These are phyloP conservation scores for Larimichthys crocea DNA, from an alignment of 2,113 vertebrate genomes.

Conservation along the genomic window DNA sequence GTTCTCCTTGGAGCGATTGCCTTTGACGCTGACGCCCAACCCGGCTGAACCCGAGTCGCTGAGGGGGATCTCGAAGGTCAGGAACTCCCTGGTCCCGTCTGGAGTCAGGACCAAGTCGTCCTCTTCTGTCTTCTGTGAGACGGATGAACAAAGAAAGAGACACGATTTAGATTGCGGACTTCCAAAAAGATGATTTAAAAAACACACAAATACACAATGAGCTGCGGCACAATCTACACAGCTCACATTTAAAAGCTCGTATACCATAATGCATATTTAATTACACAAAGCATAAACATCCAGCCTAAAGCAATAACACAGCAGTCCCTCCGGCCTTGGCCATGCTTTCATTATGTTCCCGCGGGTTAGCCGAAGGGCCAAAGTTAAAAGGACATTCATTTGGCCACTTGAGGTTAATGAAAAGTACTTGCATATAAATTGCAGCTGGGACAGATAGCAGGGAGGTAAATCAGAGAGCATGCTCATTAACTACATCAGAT, in stretches of 20 bases:
- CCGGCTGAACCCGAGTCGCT: constrained; percentile 98
- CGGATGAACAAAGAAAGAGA: neutral
- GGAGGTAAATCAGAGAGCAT: constrained; percentile 52
- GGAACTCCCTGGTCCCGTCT: constrained; percentile 94
- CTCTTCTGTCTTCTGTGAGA: constrained; percentile 89
- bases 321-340: neutral
- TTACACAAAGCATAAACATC: neutral
- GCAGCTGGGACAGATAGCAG: constrained; percentile 34
- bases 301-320: neutral
- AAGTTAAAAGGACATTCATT: constrained; percentile 49
- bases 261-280: neutral
- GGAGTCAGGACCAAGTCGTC: constrained; percentile 95
- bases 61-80: constrained; percentile 97
- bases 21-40: constrained; percentile 97
- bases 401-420: constrained; percentile 62
- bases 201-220: neutral
- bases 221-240: neutral
- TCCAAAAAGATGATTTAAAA: neutral
- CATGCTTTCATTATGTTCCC: neutral
- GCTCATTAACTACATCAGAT: constrained; percentile 59
- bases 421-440: constrained; percentile 57
- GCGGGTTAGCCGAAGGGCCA: constrained; percentile 25
- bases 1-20: constrained; percentile 98
- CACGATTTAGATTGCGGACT: neutral
- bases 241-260: neutral